Conservation (phyloP, 2,797 vertebrate species). For the Acrossocheilus wenchowensis region DNA sequence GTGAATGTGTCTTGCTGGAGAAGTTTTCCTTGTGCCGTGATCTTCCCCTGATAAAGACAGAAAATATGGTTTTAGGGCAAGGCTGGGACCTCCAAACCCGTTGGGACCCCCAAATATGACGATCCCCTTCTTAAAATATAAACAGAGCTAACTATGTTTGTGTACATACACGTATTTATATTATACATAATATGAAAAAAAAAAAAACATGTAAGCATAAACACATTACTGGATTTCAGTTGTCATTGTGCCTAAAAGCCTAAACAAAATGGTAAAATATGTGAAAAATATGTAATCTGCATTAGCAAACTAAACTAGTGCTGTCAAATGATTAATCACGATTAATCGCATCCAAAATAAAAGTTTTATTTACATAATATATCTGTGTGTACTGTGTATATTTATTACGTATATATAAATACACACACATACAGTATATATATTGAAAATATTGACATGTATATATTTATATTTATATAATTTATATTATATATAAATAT, state of each 20-base stretch:
- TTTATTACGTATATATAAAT: too few species aligned
- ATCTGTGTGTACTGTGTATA: too few species aligned
- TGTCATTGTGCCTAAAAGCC: not conserved
- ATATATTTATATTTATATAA: too few species aligned
- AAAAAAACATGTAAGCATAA: not conserved
- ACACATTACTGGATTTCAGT: not conserved
- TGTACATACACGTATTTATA: not conserved
- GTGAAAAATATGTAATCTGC: not conserved
- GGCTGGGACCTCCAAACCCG: not conserved
- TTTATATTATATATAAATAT: too few species aligned
- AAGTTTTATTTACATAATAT: too few species aligned
- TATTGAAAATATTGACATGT: too few species aligned
- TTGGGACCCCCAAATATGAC: not conserved
- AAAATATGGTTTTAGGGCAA: conserved; percentile 20
- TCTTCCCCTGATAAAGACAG: conserved; percentile 83
- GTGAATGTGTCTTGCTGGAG: conserved; percentile 92
- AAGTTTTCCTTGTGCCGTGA: conserved; percentile 93
- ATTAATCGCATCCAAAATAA: too few species aligned
- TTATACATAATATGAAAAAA: not conserved
- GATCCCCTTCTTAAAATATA: not conserved
- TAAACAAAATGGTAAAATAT: not conserved
- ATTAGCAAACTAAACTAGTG: not conserved
- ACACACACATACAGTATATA: too few species aligned
- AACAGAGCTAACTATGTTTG: not conserved
- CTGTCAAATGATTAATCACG: too few species aligned